Conservation (phyloP, 2,113 vertebrate species). For the Antechinus stuartii region DNA sequence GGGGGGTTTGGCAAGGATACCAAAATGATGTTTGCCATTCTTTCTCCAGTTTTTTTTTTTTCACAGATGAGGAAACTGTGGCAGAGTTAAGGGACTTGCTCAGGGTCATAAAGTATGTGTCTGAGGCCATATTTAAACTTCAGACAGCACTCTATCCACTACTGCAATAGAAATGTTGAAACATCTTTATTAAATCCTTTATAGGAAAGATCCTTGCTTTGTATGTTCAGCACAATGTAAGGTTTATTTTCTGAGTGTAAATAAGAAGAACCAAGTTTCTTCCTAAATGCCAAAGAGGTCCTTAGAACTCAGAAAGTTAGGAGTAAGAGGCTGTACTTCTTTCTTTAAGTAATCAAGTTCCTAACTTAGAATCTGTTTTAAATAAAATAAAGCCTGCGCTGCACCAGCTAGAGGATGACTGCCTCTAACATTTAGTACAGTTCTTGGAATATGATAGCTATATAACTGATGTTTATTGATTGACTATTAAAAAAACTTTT, state of each 20-base stretch:
- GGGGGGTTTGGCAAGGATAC: too few species aligned
- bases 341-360: conserved; percentile 32
- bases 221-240: neutral
- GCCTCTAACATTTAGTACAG: too few species aligned
- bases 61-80: too few species aligned
- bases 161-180: neutral
- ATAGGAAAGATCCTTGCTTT: neutral
- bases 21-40: too few species aligned
- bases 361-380: neutral
- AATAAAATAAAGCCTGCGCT: neutral
- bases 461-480: too few species aligned
- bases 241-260: neutral
- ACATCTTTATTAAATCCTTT: neutral
- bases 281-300: neutral
- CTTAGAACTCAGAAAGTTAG: conserved; percentile 22
- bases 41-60: too few species aligned
- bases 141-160: too few species aligned
- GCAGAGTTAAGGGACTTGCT: too few species aligned
- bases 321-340: conserved; percentile 9
- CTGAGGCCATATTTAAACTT: too few species aligned
- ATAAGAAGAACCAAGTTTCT: neutral
- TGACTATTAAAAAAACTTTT: too few species aligned
- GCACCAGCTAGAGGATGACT: neutral
- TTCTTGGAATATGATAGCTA: too few species aligned
- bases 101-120: too few species aligned